A percentile compares a stretch with the other conserved stretches of the same genome.
Conservation (phyloP, 2,888 invertebrate species). For the Andrena trimmerana region DNA sequence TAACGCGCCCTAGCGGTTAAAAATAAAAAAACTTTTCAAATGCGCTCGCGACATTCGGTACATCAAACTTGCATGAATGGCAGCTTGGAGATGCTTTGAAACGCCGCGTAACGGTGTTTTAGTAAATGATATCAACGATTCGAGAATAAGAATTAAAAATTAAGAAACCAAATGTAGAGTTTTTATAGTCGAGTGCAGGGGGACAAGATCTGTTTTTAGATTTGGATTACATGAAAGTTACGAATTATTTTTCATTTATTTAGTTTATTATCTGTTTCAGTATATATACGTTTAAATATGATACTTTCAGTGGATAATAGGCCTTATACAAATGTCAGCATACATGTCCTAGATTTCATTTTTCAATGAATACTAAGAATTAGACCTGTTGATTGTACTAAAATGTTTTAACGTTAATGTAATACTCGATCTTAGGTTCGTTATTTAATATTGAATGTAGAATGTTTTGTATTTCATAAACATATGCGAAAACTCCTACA, state of each 20-base stretch:
- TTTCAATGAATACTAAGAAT: conserved; percentile 9
- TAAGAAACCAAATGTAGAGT: too few relatives aligned
- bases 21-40: too few relatives aligned
- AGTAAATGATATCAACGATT: too few relatives aligned
- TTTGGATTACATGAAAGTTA: not conserved
- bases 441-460: conserved; percentile 24
- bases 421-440: conserved; percentile 71
- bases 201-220: too few relatives aligned
- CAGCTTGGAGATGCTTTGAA: too few relatives aligned
- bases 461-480: conserved; percentile 74
- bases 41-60: too few relatives aligned
- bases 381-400: conserved; percentile 39
- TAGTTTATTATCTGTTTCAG: not conserved
- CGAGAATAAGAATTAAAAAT: too few relatives aligned
- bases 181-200: too few relatives aligned
- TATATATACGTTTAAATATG: not conserved
- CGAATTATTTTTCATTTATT: not conserved
- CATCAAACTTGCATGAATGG: too few relatives aligned
- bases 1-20: too few relatives aligned
- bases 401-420: conserved; percentile 23
- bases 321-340: conserved; percentile 41
- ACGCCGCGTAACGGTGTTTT: too few relatives aligned
- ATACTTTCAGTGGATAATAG: not conserved
- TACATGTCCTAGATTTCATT: conserved; percentile 28
- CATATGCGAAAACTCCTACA: conserved; percentile 82